Percentiles rank a stretch among this genome's conserved stretches.
phyloP scores from a whole-genome alignment of 2,888 invertebrate genomes.

The Netelia virgata region DNA sequence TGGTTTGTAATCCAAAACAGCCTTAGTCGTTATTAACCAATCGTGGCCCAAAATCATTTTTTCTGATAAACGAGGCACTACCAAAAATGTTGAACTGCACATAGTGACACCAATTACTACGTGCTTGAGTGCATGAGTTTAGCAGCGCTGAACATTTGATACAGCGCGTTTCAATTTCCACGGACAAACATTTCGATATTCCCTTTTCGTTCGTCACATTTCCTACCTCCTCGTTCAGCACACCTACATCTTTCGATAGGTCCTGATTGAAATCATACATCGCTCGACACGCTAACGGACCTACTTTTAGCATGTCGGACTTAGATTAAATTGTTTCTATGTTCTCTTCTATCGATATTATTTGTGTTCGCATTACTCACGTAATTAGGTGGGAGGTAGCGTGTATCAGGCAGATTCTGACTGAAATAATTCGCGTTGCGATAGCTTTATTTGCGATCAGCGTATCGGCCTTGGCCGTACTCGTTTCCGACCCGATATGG shows the following conservation, averaged over 20 bases:
- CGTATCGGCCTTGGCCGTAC: not conserved
- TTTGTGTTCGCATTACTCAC: not conserved
- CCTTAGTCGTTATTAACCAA: not conserved
- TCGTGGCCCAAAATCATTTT: conserved; percentile 32
- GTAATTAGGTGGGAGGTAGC: conserved; percentile 24
- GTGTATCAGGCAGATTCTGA: conserved; percentile 3
- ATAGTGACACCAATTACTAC: not conserved
- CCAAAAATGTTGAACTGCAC: not conserved
- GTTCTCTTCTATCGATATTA: not conserved
- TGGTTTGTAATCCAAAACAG: not conserved
- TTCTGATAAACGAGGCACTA: conserved; percentile 1
- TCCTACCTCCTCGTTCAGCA: not conserved
- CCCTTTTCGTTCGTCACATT: not conserved
- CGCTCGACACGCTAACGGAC: conserved; percentile 35
- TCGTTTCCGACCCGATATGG: not conserved
- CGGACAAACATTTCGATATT: conserved; percentile 22
- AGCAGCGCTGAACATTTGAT: conserved; percentile 11
- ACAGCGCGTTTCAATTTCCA: not conserved
- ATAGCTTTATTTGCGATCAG: not conserved
- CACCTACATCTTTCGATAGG: not conserved
- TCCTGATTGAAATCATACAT: conserved; percentile 29
- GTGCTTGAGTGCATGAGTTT: conserved; percentile 27
- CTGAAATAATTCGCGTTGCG: not conserved
- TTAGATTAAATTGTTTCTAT: conserved; percentile 29
- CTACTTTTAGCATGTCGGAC: conserved; percentile 21